Percentiles rank a stretch among this genome's conserved stretches.
Conservation (phyloP, 2,888 invertebrate genomes). For the Hipparchia sbordonii region DNA sequence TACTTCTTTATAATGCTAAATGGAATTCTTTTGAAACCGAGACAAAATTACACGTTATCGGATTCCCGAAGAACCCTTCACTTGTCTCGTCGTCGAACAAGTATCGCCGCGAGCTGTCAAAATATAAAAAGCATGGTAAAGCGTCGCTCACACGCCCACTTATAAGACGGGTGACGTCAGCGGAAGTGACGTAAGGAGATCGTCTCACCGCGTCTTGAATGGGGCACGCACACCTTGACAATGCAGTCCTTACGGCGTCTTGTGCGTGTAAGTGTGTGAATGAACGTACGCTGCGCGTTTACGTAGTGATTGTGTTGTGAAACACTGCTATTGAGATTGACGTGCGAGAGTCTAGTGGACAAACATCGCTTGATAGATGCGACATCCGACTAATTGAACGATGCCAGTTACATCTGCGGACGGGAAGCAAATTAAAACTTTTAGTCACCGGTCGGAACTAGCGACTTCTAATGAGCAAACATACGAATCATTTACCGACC, state of each 20-base stretch:
- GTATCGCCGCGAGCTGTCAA: slow-evolving; percentile 61
- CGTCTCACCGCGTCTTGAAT: slow-evolving; percentile 65
- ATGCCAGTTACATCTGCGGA: slow-evolving; percentile 60
- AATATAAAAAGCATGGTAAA: slow-evolving; percentile 61
- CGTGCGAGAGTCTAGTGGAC: slow-evolving; percentile 57
- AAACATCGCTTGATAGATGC: slow-evolving; percentile 58
- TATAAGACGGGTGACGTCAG: slow-evolving; percentile 71
- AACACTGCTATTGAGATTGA: slow-evolving; percentile 68
- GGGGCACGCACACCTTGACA: slow-evolving; percentile 61
- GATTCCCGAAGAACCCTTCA: slow-evolving; percentile 59
- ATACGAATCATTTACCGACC: slow-evolving; percentile 54
- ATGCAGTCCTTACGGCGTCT: slow-evolving; percentile 42
- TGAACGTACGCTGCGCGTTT: slow-evolving; percentile 66
- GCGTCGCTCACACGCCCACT: slow-evolving; percentile 72
- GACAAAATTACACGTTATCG: slow-evolving; percentile 58
- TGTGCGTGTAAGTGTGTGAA: slow-evolving; percentile 63
- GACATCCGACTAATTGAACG: slow-evolving; percentile 66
- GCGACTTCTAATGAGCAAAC: slow-evolving; percentile 60
- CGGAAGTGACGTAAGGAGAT: slow-evolving; percentile 75
- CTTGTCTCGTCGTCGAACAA: slow-evolving; percentile 55
- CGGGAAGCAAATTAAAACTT: slow-evolving; percentile 57
- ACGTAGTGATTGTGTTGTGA: slow-evolving; percentile 58
- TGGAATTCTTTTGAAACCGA: slow-evolving; percentile 34
- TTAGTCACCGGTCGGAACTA: slow-evolving; percentile 47
- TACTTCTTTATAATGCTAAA: slow-evolving; percentile 40